Base-by-base conservation (phyloP, 2,888 invertebrate genomes). In the Drosophila diplacantha region DNA sequence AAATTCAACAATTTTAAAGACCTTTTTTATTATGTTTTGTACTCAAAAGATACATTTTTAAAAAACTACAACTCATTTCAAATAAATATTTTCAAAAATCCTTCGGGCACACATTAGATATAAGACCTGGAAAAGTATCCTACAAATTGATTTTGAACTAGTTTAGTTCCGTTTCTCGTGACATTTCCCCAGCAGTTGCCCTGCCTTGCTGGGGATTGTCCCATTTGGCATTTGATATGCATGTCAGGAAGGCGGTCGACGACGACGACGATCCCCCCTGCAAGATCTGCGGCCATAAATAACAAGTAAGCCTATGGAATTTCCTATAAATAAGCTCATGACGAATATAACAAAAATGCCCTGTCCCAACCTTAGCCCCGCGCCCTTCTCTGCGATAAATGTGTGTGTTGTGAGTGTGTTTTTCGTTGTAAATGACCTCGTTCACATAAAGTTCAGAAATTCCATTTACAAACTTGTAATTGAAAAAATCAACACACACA, bases 401-500 rank as follows among this genome's bases (percentile, higher is more conserved):
- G 57, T 66, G 68, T 52, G 37, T 44, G 56, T 38, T 51, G 51
- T 20, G 51, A 18, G 57, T 69, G 58, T 60, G 41, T 60, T 43
- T 57, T 76, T 73, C 71, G 73, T 74, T 75, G 80, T 81, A 81
- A 80, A 66, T 81, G 80, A 80, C 80, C 80, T 80, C 80, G 81
- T 81, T 77, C 74, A 79, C 70, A 77, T 79, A 76, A 74, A 79
- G 79, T 74, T 79, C 77, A 71, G 70, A 79, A 80, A 80, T 79
- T 73, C 77, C 78, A 80, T 80, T 79, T 79, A 80, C 77, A 80
- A 78, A 74, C 72, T 73, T 78, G 81, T 79, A 80, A 81, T 79
- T 80, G 81, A 80, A 80, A 80, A 79, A 81, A 63, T 69, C 72
- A 71, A 78, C 63, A 74, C 69, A 44, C 44, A 44, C 44, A 8